phyloP scores from a whole-genome alignment of 2,797 vertebrate species.

The Lates japonicus region DNA sequence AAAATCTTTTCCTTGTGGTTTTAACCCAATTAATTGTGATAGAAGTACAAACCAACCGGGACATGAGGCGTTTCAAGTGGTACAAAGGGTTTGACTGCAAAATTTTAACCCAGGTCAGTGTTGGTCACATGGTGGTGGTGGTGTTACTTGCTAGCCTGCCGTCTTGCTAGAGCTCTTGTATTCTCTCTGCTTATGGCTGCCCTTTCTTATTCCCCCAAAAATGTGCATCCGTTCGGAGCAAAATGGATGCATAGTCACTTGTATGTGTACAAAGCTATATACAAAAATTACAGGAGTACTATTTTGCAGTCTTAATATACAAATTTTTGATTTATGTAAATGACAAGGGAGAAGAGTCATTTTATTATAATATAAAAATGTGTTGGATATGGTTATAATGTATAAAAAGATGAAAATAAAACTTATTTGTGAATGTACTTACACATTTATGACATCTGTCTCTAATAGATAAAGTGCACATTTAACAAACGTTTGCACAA shows the following conservation, averaged over 20 bases:
- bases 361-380: slow-evolving; percentile 87
- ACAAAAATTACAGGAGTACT: slow-evolving; percentile 84
- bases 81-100: slow-evolving; percentile 52
- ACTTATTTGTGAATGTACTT: slow-evolving; percentile 86
- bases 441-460: neutral
- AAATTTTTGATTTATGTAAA: slow-evolving; percentile 84
- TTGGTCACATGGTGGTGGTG: slow-evolving; percentile 74
- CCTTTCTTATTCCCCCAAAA: slow-evolving; percentile 70
- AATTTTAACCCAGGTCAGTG: slow-evolving; percentile 74
- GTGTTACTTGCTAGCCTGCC: slow-evolving; percentile 76
- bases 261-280: slow-evolving; percentile 85
- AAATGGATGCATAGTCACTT: slow-evolving; percentile 81
- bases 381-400: slow-evolving; percentile 88
- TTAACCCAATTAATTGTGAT: slow-evolving; percentile 47
- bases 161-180: slow-evolving; percentile 79
- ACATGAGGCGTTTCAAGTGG: slow-evolving; percentile 43
- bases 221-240: slow-evolving; percentile 75
- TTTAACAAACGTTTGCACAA: neutral
- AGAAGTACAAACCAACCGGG: slow-evolving; percentile 44
- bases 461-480: neutral
- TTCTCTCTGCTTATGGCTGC: slow-evolving; percentile 83
- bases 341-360: slow-evolving; percentile 83
- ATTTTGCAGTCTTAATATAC: slow-evolving; percentile 88
- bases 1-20: slow-evolving; percentile 40
- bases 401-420: slow-evolving; percentile 87